A percentile compares a stretch with the other conserved stretches of the same genome.
phyloP scores from a whole-genome alignment of 2,113 vertebrate species.

The Emydocephalus ijimae region DNA sequence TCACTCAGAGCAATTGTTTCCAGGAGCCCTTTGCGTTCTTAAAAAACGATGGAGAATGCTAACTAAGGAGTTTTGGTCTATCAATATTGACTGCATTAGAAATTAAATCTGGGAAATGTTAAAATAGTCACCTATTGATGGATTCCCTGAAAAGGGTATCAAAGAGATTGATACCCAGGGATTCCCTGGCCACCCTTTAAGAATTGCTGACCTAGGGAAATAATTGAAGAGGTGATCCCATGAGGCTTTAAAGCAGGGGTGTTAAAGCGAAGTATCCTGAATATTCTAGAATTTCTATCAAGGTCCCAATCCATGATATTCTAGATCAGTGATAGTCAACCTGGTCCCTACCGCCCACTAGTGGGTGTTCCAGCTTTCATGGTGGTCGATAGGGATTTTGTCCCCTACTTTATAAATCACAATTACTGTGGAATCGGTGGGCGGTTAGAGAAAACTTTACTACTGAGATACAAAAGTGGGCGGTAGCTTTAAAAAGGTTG shows the following conservation, averaged over 20 bases:
- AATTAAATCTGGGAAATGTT: not conserved
- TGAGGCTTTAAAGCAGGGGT: not conserved
- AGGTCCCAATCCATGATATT: not conserved
- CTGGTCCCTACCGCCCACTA: too few relatives aligned
- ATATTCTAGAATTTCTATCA: not conserved
- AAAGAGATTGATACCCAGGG: not conserved
- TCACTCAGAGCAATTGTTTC: not conserved
- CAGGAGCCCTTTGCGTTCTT: not conserved
- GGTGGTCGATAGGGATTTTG: too few relatives aligned
- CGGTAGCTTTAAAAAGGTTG: too few relatives aligned
- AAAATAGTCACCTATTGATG: not conserved
- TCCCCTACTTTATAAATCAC: too few relatives aligned
- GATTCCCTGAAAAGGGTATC: not conserved
- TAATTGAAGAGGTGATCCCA: not conserved
- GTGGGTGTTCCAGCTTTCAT: too few relatives aligned
- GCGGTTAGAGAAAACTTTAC: too few relatives aligned
- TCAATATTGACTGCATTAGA: not conserved
- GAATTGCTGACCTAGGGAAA: not conserved
- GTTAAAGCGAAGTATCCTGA: not conserved
- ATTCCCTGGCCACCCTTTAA: not conserved
- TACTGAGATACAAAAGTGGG: too few relatives aligned
- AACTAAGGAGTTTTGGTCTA: not conserved
- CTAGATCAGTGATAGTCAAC: not conserved
- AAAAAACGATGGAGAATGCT: not conserved
- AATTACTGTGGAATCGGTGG: too few relatives aligned